Conservation (phyloP, 2,113 vertebrate species). For the Mohoua ochrocephala region DNA sequence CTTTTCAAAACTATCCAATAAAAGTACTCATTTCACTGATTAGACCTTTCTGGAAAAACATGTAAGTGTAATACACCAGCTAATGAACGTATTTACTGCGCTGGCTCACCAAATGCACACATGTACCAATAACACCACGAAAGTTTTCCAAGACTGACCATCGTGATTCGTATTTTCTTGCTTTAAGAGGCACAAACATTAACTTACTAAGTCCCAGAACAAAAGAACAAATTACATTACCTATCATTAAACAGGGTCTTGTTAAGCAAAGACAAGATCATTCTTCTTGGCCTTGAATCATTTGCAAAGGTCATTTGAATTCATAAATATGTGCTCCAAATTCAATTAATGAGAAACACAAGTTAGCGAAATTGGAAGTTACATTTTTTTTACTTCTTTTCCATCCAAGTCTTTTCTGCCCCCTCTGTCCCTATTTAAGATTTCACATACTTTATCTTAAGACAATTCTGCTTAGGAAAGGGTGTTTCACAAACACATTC, state of each 20-base stretch:
- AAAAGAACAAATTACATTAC: background rate
- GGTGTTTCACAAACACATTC: background rate
- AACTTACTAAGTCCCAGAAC: background rate
- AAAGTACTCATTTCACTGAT: background rate
- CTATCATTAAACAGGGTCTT: background rate
- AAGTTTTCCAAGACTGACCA: background rate
- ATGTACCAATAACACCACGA: background rate
- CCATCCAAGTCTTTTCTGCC: conserved; percentile 44
- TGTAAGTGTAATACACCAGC: background rate
- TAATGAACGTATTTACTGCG: background rate
- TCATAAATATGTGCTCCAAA: conserved; percentile 54
- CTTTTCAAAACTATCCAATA: background rate
- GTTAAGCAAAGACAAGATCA: background rate
- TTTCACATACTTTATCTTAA: conserved; percentile 32
- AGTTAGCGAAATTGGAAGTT: conserved; percentile 47
- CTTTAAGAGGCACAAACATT: conserved; percentile 2
- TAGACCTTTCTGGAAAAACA: background rate
- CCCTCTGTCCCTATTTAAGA: conserved; percentile 36
- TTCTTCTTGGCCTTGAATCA: conserved; percentile 43
- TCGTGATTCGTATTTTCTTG: background rate
- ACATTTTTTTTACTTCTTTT: conserved; percentile 41
- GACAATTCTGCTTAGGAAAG: conserved; percentile 16
- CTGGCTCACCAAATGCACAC: background rate
- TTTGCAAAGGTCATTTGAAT: conserved; percentile 59
- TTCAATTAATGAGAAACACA: conserved; percentile 67